Conservation (phyloP, 64 coral and sea anemone genomes). For the Porites australiensis region DNA sequence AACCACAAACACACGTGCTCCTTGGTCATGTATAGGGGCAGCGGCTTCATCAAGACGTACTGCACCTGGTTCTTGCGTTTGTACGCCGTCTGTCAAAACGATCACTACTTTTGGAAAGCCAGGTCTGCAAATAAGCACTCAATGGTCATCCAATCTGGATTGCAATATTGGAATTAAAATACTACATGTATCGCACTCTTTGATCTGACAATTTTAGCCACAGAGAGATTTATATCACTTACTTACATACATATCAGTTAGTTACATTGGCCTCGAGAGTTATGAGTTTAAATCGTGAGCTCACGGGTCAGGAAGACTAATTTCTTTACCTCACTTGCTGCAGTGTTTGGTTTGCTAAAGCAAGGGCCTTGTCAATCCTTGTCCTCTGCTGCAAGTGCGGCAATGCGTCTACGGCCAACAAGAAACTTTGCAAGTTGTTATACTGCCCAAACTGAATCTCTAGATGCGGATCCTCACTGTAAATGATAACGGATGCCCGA, state of each 20-base stretch:
- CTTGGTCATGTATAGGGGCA: conserved; percentile 47
- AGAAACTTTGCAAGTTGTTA: conserved; percentile 44
- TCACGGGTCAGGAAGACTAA: too few relatives aligned
- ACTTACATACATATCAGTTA: too few relatives aligned
- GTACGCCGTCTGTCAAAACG: conserved; percentile 82
- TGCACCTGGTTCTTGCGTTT: conserved; percentile 89
- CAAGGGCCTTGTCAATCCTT: conserved; percentile 84
- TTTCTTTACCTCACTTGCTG: not conserved
- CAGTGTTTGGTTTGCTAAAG: conserved; percentile 51
- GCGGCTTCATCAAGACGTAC: conserved; percentile 52
- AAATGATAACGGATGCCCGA: conserved; percentile 85
- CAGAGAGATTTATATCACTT: too few relatives aligned
- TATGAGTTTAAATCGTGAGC: too few relatives aligned
- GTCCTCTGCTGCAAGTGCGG: conserved; percentile 83
- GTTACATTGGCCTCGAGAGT: too few relatives aligned
- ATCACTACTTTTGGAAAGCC: conserved; percentile 66
- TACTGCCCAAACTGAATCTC: conserved; percentile 66
- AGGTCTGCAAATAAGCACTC: not conserved
- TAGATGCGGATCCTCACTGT: conserved; percentile 79
- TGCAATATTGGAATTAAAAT: not conserved
- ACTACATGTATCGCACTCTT: too few relatives aligned
- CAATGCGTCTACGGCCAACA: conserved; percentile 35
- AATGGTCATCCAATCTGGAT: not conserved
- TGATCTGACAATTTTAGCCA: too few relatives aligned
- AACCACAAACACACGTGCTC: conserved; percentile 71